A percentile compares a stretch with the other conserved stretches of the same genome.
phyloP scores from a whole-genome alignment of 2,113 vertebrate genomes.

The Plotosus lineatus region DNA sequence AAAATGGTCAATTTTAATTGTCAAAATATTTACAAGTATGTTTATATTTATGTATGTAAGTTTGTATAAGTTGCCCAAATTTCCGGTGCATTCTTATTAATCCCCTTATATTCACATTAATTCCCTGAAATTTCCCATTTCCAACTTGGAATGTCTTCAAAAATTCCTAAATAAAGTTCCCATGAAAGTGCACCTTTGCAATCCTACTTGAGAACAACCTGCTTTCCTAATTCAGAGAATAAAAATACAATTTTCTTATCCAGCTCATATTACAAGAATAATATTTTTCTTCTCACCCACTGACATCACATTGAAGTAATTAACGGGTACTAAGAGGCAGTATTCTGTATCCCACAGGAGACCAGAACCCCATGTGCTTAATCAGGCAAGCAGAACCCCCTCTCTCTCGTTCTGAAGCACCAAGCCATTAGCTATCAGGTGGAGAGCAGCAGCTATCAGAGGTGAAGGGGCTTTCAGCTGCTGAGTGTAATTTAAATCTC shows the following conservation, averaged over 20 bases:
- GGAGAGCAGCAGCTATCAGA: conserved; percentile 55
- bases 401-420: background rate
- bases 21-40: no score
- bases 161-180: no score
- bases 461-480: conserved; percentile 58
- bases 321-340: background rate
- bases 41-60: no score
- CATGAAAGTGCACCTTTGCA: no score
- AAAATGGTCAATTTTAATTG: no score
- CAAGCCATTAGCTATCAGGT: conserved; percentile 19
- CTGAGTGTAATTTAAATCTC: conserved; percentile 59
- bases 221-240: background rate
- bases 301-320: background rate
- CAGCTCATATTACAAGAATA: background rate
- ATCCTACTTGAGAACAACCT: background rate
- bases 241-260: no score
- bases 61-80: no score
- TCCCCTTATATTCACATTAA: no score
- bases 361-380: background rate
- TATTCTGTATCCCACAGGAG: background rate
- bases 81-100: no score
- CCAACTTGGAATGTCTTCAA: no score
- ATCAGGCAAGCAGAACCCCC: conserved; percentile 8
- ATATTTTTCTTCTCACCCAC: background rate
- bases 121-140: no score